A percentile compares a stretch with the other conserved stretches of the same genome.
These are phyloP conservation scores for Eupsittula cactorum DNA, from an alignment of 2,113 vertebrate species.

Conservation along the genomic window DNA sequence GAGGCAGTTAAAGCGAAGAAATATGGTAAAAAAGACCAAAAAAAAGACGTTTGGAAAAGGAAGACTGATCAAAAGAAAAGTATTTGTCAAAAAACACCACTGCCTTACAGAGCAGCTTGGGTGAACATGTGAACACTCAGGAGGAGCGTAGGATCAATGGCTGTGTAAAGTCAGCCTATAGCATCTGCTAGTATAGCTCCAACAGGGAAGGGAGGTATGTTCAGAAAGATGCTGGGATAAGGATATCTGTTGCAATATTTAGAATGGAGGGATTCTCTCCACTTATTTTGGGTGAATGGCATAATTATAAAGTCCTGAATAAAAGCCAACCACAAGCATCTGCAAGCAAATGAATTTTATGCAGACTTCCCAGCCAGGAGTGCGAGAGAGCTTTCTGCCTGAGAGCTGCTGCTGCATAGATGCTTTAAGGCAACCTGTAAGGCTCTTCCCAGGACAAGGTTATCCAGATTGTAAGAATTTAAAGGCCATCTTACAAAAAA, in stretches of 20 bases:
- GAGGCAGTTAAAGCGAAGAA: not conserved
- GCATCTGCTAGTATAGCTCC: not conserved
- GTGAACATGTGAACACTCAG: not conserved
- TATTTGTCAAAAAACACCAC: not conserved
- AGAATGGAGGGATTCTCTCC: not conserved
- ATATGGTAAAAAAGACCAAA: not conserved
- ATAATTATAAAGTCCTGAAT: not conserved
- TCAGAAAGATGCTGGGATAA: not conserved
- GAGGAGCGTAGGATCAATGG: not conserved
- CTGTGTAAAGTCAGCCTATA: not conserved
- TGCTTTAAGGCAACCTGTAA: not conserved
- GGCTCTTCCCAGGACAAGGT: not conserved
- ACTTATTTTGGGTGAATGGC: not conserved
- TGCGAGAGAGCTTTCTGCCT: not conserved
- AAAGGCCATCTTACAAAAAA: not conserved
- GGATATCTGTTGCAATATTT: not conserved
- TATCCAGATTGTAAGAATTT: not conserved
- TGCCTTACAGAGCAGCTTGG: not conserved
- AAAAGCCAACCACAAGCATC: not conserved
- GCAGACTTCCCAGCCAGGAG: not conserved
- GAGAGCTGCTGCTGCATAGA: not conserved
- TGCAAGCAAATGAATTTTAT: not conserved
- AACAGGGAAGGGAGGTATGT: not conserved
- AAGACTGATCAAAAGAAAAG: not conserved
- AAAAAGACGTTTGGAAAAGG: not conserved